These are phyloP conservation scores for Nomada fabriciana DNA, from an alignment of 2,888 invertebrate genomes.

Conservation along the genomic window DNA sequence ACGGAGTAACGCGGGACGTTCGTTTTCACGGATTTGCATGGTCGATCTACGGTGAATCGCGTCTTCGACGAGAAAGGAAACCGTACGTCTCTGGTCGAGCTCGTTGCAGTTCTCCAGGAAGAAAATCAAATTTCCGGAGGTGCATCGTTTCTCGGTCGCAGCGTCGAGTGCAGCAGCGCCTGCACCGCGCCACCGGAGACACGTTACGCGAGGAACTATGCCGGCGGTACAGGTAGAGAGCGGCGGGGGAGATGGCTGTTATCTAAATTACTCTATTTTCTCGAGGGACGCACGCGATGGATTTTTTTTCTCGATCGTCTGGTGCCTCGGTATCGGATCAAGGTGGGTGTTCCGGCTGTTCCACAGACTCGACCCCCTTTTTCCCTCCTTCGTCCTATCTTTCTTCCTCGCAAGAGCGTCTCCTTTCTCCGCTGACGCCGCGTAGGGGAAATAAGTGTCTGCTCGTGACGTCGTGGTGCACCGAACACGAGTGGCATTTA, in stretches of 20 bases:
- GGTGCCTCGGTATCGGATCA: constrained; percentile 70
- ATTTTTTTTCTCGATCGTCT: constrained; percentile 64
- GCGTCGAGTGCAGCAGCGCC: constrained; percentile 11
- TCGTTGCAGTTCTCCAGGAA: not conserved
- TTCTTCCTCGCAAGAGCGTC: not conserved
- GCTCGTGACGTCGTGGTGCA: constrained; percentile 31
- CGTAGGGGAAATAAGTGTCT: constrained; percentile 29
- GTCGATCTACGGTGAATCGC: constrained; percentile 16
- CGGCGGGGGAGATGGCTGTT: constrained; percentile 60
- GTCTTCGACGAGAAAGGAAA: not conserved
- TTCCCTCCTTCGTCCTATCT: not conserved
- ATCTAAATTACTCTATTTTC: constrained; percentile 78
- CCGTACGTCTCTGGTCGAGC: not conserved
- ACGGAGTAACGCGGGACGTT: constrained; percentile 19
- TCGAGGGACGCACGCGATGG: constrained; percentile 61
- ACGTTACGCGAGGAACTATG: constrained; percentile 44
- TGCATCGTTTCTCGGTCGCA: constrained; percentile 28
- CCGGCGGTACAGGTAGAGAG: constrained; percentile 33
- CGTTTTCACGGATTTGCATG: constrained; percentile 47
- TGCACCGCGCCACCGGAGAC: constrained; percentile 47
- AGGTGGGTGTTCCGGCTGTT: constrained; percentile 75
- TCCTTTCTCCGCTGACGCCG: constrained; percentile 10
- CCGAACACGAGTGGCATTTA: constrained; percentile 69
- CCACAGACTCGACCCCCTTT: constrained; percentile 33
- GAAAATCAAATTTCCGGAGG: not conserved